phyloP scores from a whole-genome alignment of 2,888 invertebrate genomes.

The Coelinius sp. region DNA sequence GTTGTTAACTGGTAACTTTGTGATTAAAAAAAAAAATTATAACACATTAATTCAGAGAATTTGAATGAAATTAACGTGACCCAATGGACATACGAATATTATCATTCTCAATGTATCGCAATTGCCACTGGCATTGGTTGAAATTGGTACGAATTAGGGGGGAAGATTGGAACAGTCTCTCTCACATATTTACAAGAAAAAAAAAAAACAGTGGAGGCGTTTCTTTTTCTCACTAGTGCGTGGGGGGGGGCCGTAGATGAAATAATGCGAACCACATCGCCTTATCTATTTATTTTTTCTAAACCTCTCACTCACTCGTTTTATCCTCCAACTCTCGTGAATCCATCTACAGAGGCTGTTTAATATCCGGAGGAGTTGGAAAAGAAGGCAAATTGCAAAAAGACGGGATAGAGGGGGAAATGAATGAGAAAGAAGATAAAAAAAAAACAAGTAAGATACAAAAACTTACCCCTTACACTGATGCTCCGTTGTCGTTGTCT shows the following conservation, averaged over 20 bases:
- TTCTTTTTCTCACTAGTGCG: not conserved
- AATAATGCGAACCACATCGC: constrained; percentile 36
- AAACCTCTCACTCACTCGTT: constrained; percentile 33
- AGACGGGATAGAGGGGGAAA: not conserved
- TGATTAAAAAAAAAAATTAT: not conserved
- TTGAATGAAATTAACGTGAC: not conserved
- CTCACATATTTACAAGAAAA: constrained; percentile 5
- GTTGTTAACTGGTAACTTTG: no score
- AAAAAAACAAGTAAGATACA: not conserved
- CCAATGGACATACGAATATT: not conserved
- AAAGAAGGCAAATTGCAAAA: not conserved
- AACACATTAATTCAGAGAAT: not conserved
- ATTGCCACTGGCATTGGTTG: not conserved
- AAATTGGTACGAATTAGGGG: constrained; percentile 7
- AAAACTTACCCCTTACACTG: constrained; percentile 17
- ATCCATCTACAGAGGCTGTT: not conserved
- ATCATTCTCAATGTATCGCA: not conserved
- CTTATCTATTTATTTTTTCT: constrained; percentile 43
- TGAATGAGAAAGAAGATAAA: not conserved
- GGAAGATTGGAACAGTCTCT: not conserved
- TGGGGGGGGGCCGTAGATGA: not conserved
- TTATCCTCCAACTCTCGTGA: constrained; percentile 11
- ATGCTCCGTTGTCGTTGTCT: constrained; percentile 25
- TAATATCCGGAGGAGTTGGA: constrained; percentile 14
- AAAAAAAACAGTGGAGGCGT: constrained; percentile 6